A percentile compares a stretch with the other conserved stretches of the same genome.
Conservation (phyloP, 2,797 vertebrate species). For the Gorsachius magnificus region DNA sequence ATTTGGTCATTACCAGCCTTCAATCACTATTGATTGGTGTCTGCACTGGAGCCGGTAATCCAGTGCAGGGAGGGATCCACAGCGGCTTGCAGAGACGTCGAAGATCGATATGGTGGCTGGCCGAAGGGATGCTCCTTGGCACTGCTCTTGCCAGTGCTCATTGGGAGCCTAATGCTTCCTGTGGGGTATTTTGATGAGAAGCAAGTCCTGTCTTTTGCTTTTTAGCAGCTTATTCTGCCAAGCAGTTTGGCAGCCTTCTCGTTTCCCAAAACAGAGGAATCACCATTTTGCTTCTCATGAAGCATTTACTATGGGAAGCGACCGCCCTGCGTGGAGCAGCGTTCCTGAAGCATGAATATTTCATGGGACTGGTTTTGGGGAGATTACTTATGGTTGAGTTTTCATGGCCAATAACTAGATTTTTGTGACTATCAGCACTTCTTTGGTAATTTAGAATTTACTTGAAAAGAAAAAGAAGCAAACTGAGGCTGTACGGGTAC, state of each 20-base stretch:
- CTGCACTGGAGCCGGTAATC: neutral
- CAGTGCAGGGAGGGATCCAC: neutral
- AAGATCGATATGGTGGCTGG: neutral
- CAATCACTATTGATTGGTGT: neutral
- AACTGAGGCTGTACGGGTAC: neutral
- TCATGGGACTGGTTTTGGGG: slow-evolving; percentile 22
- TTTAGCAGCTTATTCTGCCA: neutral
- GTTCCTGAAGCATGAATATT: slow-evolving; percentile 38
- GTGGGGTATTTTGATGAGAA: neutral
- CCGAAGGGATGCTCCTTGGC: neutral
- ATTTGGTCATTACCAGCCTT: slow-evolving; percentile 19
- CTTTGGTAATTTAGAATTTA: slow-evolving; percentile 43
- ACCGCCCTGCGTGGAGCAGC: neutral
- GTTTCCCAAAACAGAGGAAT: neutral
- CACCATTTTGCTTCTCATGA: neutral
- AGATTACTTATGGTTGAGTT: slow-evolving; percentile 47
- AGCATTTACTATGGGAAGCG: neutral
- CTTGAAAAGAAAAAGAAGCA: slow-evolving; percentile 46
- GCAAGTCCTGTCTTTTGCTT: neutral
- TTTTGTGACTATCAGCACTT: slow-evolving; percentile 60
- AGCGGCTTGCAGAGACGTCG: neutral
- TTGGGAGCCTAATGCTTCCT: neutral
- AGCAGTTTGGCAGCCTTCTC: neutral
- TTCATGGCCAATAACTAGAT: slow-evolving; percentile 28
- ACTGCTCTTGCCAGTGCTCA: neutral